These are phyloP conservation scores for Hylaea fasciaria DNA, from an alignment of 2,888 invertebrate genomes.

Conservation along the genomic window DNA sequence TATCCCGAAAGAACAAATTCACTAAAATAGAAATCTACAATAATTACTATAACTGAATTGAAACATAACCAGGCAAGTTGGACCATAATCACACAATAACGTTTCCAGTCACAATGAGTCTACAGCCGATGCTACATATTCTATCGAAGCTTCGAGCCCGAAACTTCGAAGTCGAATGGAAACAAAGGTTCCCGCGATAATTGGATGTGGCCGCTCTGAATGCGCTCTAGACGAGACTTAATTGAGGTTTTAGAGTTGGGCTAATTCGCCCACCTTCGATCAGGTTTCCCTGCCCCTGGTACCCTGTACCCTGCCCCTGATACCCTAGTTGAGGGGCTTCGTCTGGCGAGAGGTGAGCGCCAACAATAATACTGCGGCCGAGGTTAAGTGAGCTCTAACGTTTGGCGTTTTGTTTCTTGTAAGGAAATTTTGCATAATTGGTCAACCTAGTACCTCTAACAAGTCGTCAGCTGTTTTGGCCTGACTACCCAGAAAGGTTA, in stretches of 20 bases:
- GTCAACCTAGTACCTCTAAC: not conserved
- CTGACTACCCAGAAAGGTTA: not conserved
- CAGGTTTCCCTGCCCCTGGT: constrained; percentile 49
- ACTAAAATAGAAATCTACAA: constrained; percentile 20
- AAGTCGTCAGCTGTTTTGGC: not conserved
- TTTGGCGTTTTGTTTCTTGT: constrained; percentile 63
- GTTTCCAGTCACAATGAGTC: constrained; percentile 50
- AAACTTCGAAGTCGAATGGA: constrained; percentile 62
- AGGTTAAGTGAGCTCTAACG: constrained; percentile 72
- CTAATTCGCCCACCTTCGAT: constrained; percentile 83
- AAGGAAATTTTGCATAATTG: constrained; percentile 21
- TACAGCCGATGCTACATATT: constrained; percentile 55
- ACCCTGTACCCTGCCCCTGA: constrained; percentile 50
- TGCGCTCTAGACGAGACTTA: constrained; percentile 84
- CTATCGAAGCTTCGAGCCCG: constrained; percentile 53
- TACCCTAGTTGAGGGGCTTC: constrained; percentile 64
- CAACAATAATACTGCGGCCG: constrained; percentile 68
- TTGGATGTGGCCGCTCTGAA: constrained; percentile 82
- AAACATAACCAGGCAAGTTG: constrained; percentile 40
- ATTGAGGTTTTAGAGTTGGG: constrained; percentile 84
- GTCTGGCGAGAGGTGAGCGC: constrained; percentile 65
- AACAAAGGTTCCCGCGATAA: constrained; percentile 82
- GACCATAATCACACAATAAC: constrained; percentile 50
- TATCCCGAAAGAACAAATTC: too few species aligned
- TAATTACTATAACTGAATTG: constrained; percentile 34